Percentiles rank a stretch among this genome's conserved stretches.
These are phyloP conservation scores for Pluvialis apricaria DNA, from an alignment of 2,113 vertebrate species.

Conservation along the genomic window DNA sequence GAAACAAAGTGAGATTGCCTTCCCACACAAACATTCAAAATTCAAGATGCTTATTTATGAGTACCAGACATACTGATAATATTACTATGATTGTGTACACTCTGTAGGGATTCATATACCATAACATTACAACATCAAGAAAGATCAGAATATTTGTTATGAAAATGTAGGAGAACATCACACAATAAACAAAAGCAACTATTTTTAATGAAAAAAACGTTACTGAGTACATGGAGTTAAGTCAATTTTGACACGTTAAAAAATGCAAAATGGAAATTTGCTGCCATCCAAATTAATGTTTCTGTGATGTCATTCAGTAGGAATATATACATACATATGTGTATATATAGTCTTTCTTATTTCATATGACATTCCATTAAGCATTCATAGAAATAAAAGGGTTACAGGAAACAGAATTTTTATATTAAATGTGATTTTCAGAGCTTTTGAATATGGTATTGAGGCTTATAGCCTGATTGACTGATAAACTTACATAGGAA, in stretches of 20 bases:
- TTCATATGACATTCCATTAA: not conserved
- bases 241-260: constrained; percentile 2
- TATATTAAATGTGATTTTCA: not conserved
- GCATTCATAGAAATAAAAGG: not conserved
- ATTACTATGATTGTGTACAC: not conserved
- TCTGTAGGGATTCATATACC: constrained; percentile 25
- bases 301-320: not conserved
- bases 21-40: constrained; percentile 5
- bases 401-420: not conserved
- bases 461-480: not conserved
- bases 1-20: not conserved
- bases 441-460: not conserved
- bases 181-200: constrained; percentile 41
- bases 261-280: not conserved
- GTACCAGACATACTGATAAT: not conserved
- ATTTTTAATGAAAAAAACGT: constrained; percentile 53
- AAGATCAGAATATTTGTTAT: constrained; percentile 49
- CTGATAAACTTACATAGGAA: not conserved
- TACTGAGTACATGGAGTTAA: constrained; percentile 1
- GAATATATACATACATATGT: not conserved
- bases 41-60: not conserved
- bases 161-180: constrained; percentile 50
- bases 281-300: not conserved
- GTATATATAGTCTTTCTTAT: not conserved
- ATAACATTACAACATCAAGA: constrained; percentile 8